Evolutionary conservation across 1,140 invertebrate species (phyloP).

Genomic region (Copidosoma floridanum): DNA sequence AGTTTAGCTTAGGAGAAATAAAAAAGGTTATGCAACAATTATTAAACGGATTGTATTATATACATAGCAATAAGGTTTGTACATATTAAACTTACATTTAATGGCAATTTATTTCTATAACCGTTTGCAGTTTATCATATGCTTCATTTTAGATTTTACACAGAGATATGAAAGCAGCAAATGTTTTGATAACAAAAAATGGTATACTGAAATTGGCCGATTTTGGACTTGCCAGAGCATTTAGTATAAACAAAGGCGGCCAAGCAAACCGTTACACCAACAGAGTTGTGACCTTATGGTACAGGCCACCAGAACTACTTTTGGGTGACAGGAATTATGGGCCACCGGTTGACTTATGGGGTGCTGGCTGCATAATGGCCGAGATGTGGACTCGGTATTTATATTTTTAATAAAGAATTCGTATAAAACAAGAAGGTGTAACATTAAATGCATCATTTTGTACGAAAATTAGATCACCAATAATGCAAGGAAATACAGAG

Average conservation of each 20-base stretch:
- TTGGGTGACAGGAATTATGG: slow-evolving; percentile 94
- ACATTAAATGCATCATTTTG: too few relatives aligned
- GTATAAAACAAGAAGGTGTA: too few relatives aligned
- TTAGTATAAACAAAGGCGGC: slow-evolving; percentile 81
- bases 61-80: slow-evolving; percentile 89
- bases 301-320: slow-evolving; percentile 86
- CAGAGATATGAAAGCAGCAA: slow-evolving; percentile 98
- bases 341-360: slow-evolving; percentile 96
- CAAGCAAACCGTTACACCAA: slow-evolving; percentile 92
- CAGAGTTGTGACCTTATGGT: slow-evolving; percentile 97
- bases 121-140: slow-evolving; percentile 47
- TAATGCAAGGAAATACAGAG: slow-evolving; percentile 91
- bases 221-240: slow-evolving; percentile 88
- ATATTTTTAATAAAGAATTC: too few relatives aligned
- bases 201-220: slow-evolving; percentile 90
- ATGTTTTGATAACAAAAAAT: slow-evolving; percentile 96
- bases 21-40: slow-evolving; percentile 99
- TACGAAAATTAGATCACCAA: slow-evolving; percentile 69
- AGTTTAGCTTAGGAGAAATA: slow-evolving; percentile 95
- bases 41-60: slow-evolving; percentile 94
- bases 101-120: too few relatives aligned
- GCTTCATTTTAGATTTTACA: slow-evolving; percentile 70
- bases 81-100: too few relatives aligned
- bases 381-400: slow-evolving; percentile 93
- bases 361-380: slow-evolving; percentile 98